Percentiles rank a stretch among this genome's conserved stretches.
These are phyloP conservation scores for Lasioglossum oenotherae DNA, from an alignment of 2,888 invertebrate genomes.

Conservation along the genomic window DNA sequence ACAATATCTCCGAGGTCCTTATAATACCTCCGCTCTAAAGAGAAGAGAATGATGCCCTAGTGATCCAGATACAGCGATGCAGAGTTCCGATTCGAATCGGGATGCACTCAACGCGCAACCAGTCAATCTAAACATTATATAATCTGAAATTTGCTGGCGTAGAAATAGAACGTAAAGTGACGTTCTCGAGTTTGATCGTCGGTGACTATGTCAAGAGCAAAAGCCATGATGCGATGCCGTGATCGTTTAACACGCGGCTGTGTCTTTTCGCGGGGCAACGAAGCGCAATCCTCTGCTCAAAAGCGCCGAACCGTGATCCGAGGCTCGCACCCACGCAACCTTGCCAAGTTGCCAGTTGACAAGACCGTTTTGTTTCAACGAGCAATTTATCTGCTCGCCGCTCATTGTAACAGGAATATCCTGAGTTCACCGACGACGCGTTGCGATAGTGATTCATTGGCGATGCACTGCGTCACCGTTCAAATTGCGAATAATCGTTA, in stretches of 20 bases:
- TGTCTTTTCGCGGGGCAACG: conserved; percentile 22
- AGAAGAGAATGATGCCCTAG: not conserved
- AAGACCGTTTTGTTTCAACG: conserved; percentile 52
- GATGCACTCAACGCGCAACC: not conserved
- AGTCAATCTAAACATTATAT: not conserved
- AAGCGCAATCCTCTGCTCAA: conserved; percentile 38
- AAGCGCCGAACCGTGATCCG: conserved; percentile 53
- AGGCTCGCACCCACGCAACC: conserved; percentile 50
- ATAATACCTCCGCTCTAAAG: not conserved
- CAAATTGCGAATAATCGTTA: conserved; percentile 28
- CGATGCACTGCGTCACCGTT: conserved; percentile 43
- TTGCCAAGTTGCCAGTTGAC: conserved; percentile 39
- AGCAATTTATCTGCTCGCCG: conserved; percentile 63
- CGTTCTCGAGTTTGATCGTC: not conserved
- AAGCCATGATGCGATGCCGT: not conserved
- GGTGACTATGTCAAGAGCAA: not conserved
- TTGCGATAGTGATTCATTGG: not conserved
- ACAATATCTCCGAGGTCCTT: not conserved
- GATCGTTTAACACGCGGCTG: not conserved
- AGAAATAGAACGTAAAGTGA: not conserved
- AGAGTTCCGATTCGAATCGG: not conserved
- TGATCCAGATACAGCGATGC: not conserved
- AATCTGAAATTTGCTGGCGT: not conserved
- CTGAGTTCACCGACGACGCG: conserved; percentile 40
- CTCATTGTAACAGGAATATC: conserved; percentile 55